Conservation (phyloP, 2,113 vertebrate genomes). For the Orthonyx spaldingii region DNA sequence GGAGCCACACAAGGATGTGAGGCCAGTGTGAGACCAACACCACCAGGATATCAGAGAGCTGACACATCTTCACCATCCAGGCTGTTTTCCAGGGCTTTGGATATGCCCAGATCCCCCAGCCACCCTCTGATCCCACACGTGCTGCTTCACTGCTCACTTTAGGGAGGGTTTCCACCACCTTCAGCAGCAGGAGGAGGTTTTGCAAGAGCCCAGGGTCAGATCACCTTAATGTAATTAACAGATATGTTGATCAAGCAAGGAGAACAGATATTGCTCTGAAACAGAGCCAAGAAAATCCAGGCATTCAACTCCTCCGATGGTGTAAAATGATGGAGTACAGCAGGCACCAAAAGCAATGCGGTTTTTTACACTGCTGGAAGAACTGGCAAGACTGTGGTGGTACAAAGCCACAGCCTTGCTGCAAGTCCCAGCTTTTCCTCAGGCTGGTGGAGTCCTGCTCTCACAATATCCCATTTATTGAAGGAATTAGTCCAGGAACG, state of each 20-base stretch:
- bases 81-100: neutral
- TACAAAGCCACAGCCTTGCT: neutral
- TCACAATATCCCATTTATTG: neutral
- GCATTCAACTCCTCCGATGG: rapidly evolving
- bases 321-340: neutral
- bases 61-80: neutral
- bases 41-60: neutral
- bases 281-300: neutral
- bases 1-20: rapidly evolving
- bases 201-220: neutral
- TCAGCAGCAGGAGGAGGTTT: neutral
- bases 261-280: neutral
- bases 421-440: neutral
- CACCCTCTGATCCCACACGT: neutral
- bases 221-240: neutral
- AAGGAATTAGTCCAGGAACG: neutral
- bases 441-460: neutral
- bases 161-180: neutral
- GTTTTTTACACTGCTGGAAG: neutral
- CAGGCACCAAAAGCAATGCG: rapidly evolving
- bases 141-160: neutral
- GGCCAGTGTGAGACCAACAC: neutral
- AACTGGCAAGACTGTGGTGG: neutral
- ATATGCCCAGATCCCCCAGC: neutral
- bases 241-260: neutral